Base-by-base conservation (phyloP, 2,113 vertebrate genomes). In the Falco punctatus region DNA sequence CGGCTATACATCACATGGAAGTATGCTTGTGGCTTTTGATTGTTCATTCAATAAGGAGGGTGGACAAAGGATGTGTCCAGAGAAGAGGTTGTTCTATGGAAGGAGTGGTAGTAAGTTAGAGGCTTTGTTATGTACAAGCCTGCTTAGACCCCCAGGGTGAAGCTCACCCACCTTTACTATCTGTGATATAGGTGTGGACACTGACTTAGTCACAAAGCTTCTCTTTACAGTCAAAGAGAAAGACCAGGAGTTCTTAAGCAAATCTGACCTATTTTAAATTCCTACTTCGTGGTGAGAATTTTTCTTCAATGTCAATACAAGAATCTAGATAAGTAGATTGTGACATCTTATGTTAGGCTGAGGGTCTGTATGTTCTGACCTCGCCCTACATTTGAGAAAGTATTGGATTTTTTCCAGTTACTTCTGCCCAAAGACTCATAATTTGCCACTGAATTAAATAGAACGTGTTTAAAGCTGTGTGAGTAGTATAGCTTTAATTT, bases 121-220 rank as follows among this genome's bases (percentile, higher is more conserved):
- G 4, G 19, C 55, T 85, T 69, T 10, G 30, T 59, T 51, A 19
- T 20, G 10, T 16, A 5, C 2, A 24, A 19, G 9, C 14, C 48
- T 32, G 3, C 15, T 19, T 19, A 38, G n/a, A 33, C 3, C 5
- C 18, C 4, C 5, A 27, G 11, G 3, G 4, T 38, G 17, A 20
- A 38, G 26, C 5, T 67, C 27, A 13, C 7, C 38, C 8, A 46
- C 6, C 1, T 72, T 3, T 58, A 46, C 42, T 0, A 23, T 28
- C 10, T 35, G 0, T 65, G 15, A 6, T 0, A 1, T 3, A n/a
- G 22, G 13, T 32, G 26, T 67, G 24, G 7, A 24, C 11, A 6
- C 4, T 75, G 33, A 54, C 2, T 23, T 52, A 23, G 5, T 32
- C 3, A 64, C 1, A 27, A 28, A 23, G 4, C 3, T 27, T 67